A percentile compares a stretch with the other conserved stretches of the same genome.
Conservation (phyloP, 1,140 invertebrate genomes). For the Tetragonula clypearis region DNA sequence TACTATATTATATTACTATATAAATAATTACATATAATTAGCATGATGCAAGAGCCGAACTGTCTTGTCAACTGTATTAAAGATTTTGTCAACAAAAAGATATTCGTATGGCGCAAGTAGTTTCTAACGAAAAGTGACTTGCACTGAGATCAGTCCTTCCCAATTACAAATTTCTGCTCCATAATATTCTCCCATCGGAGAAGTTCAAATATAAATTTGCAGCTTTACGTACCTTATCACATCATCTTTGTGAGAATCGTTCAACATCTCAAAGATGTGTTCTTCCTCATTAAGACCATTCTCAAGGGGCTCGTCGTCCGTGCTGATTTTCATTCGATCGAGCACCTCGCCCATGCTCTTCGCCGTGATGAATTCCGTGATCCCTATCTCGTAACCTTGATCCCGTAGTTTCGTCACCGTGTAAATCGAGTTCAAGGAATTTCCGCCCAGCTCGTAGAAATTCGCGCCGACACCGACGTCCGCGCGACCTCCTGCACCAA, state of each 20-base stretch:
- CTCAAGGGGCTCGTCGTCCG: conserved; percentile 3
- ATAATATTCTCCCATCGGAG: not conserved
- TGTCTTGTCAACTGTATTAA: no score
- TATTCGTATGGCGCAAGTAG: no score
- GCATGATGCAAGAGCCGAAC: no score
- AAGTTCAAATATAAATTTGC: not conserved
- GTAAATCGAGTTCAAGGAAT: conserved; percentile 92
- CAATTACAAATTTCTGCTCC: no score
- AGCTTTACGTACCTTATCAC: conserved; percentile 81
- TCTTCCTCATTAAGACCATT: conserved; percentile 69
- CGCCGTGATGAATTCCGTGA: conserved; percentile 90
- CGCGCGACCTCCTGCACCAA: conserved; percentile 84
- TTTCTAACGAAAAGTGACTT: no score
- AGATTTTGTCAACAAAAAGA: no score
- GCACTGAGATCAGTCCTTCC: no score
- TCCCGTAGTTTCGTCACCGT: conserved; percentile 90
- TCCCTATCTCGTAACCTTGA: conserved; percentile 89
- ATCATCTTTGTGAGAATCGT: conserved; percentile 84
- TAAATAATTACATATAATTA: no score
- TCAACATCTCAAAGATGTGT: conserved; percentile 83
- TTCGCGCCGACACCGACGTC: conserved; percentile 85
- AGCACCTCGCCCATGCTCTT: conserved; percentile 87
- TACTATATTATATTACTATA: no score
- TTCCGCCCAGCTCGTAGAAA: conserved; percentile 93
- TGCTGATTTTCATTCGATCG: conserved; percentile 50